A percentile compares a stretch with the other conserved stretches of the same genome.
phyloP scores from a whole-genome alignment of 1,140 invertebrate species.

The Trypoxylus dichotomus region DNA sequence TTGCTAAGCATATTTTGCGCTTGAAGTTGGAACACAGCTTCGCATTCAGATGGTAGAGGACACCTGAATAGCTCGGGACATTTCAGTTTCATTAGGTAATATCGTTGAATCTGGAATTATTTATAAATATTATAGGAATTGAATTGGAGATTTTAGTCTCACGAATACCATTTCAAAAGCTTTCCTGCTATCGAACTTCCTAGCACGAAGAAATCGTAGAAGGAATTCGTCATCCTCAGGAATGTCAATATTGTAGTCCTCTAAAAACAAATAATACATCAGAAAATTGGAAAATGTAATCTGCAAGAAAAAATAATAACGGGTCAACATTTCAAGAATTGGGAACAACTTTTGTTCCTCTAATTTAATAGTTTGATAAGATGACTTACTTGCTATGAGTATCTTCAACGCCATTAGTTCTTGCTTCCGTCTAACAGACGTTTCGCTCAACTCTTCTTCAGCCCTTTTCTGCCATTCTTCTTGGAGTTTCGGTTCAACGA shows the following conservation, averaged over 20 bases:
- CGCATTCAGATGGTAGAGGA: slow-evolving; percentile 49
- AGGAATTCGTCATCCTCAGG: slow-evolving; percentile 58
- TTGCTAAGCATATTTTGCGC: slow-evolving; percentile 52
- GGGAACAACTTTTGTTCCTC: no score
- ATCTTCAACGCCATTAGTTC: slow-evolving; percentile 43
- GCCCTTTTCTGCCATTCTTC: slow-evolving; percentile 47
- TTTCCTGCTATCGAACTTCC: slow-evolving; percentile 60
- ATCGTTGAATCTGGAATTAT: slow-evolving; percentile 51
- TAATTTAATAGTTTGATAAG: no score
- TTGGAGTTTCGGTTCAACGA: slow-evolving; percentile 20
- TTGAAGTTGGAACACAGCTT: slow-evolving; percentile 51
- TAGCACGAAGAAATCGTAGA: slow-evolving; percentile 59
- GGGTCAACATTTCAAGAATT: neutral
- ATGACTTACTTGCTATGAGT: slow-evolving; percentile 46
- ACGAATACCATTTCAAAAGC: slow-evolving; percentile 56
- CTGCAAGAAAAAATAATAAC: slow-evolving; percentile 29
- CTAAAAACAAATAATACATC: slow-evolving; percentile 47
- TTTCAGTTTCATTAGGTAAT: slow-evolving; percentile 54
- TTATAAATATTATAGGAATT: neutral
- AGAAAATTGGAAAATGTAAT: no score
- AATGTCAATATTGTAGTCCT: slow-evolving; percentile 53
- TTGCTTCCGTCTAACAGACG: slow-evolving; percentile 44
- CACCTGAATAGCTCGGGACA: slow-evolving; percentile 53
- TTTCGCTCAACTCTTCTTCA: slow-evolving; percentile 51
- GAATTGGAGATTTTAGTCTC: neutral